Base-by-base conservation (phyloP, 2,888 invertebrate genomes). In the Panzeria rudis region DNA sequence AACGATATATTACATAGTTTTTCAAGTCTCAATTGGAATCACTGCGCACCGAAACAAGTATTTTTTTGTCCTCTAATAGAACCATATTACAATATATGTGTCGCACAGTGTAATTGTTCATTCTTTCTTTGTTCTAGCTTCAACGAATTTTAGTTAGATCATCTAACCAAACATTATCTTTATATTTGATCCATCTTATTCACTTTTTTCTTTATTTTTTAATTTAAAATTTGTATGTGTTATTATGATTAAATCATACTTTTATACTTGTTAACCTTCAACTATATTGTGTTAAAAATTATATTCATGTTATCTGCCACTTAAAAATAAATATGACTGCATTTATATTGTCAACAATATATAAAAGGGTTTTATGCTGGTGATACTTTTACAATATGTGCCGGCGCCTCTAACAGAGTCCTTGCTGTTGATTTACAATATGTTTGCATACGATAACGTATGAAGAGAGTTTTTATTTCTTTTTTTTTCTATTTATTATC, bases 291-390 rank as follows among this genome's bases (percentile, higher is more conserved):
- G 35, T 47, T 72, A 35, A 9, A 59, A 50, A 77, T 68, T 78
- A 73, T 62, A 78, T 73, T 73, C 79, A 64, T 79, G 79, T 84
- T 79, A 71, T 80, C 56, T 79, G 79, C 50, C 62, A 71, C 75
- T 79, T 79, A 69, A 83, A 44, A 83, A 44, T 35, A 50, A 61
- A 79, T 76, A 76, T 79, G 56, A 71, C 76, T 83, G 56, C 56
- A 73, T 69, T 66, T 54, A 50, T 68, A 62, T 68, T 83, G 62
- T 75, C 79, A 79, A 84, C 79, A 84, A 69, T 54, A 77, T 61
- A 77, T 56, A 7, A 56, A 25, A 54, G 59, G 71, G 44, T 62
- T 25, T 75, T 44, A 54, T 56, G 56, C 47, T 72, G 41, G n/a
- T 64, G 47, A 54, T 29, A 50, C 23, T 64, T 17, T 50, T 52